Conservation (phyloP, 2,888 invertebrate species). For the Therioaphis trifolii region DNA sequence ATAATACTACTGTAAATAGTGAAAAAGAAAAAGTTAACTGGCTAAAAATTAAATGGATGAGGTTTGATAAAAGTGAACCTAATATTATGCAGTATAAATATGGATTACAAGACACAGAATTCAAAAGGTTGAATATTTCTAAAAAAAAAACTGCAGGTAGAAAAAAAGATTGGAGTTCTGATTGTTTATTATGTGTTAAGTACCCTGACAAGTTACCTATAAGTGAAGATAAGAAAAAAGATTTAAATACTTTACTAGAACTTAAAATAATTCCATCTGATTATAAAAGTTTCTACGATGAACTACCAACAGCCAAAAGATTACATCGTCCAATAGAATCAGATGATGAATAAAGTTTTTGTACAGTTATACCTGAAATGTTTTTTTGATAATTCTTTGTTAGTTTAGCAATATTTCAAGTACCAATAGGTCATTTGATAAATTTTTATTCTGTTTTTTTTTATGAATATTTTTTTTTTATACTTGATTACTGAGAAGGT, state of each 20-base stretch:
- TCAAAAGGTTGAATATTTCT: conserved; percentile 10
- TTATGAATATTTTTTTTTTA: too few species aligned
- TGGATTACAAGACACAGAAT: not conserved
- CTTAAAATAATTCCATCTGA: conserved; percentile 10
- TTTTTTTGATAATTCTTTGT: too few species aligned
- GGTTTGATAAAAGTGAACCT: conserved; percentile 1
- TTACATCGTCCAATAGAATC: too few species aligned
- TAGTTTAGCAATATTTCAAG: too few species aligned
- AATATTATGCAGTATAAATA: conserved; percentile 13
- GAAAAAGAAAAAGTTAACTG: conserved; percentile 6
- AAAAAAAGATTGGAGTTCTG: not conserved
- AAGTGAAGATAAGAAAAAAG: conserved; percentile 8
- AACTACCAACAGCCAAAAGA: too few species aligned
- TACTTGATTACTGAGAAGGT: too few species aligned
- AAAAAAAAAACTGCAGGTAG: conserved; percentile 1
- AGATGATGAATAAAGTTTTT: too few species aligned
- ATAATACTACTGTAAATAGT: not conserved
- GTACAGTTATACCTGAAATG: too few species aligned
- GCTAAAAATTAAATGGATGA: conserved; percentile 9
- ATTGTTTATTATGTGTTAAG: not conserved
- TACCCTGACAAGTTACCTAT: not conserved
- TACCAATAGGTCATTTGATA: too few species aligned
- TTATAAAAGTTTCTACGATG: not conserved
- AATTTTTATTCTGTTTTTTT: too few species aligned
- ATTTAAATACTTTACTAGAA: not conserved